Percentiles rank a stretch among this genome's conserved stretches.
phyloP scores from a whole-genome alignment of 2,113 vertebrate genomes.

The Polypterus bichir region DNA sequence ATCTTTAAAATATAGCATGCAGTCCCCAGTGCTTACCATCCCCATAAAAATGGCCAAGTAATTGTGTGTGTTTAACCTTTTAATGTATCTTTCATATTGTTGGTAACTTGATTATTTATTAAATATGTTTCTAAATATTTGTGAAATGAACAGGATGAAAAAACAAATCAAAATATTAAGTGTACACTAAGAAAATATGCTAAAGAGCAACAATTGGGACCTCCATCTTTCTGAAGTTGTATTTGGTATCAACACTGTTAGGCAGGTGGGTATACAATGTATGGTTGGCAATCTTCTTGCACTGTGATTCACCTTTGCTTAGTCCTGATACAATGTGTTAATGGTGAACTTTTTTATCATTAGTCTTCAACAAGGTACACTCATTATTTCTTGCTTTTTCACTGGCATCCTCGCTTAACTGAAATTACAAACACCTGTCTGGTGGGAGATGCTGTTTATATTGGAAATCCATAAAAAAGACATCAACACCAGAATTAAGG shows the following conservation, averaged over 20 bases:
- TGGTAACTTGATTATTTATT: too few relatives aligned
- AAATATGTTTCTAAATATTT: too few relatives aligned
- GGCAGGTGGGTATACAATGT: not conserved
- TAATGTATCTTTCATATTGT: too few relatives aligned
- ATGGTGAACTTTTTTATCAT: too few relatives aligned
- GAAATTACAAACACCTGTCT: not conserved
- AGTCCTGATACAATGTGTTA: too few relatives aligned
- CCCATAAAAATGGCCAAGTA: too few relatives aligned
- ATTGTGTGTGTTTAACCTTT: too few relatives aligned
- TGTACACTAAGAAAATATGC: constrained; percentile 2
- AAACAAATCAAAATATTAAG: constrained; percentile 4
- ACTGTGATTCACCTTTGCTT: too few relatives aligned
- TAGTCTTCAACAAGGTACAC: not conserved
- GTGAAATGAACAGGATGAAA: not conserved
- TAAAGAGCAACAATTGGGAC: constrained; percentile 3
- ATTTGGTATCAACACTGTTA: constrained; percentile 4
- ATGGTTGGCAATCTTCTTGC: too few relatives aligned
- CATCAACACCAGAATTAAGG: not conserved
- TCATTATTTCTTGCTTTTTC: constrained; percentile 1
- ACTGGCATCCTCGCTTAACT: constrained; percentile 4
- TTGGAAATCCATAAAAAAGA: too few relatives aligned
- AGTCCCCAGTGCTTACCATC: too few relatives aligned
- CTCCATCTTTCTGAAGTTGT: not conserved
- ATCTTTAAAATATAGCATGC: too few relatives aligned
- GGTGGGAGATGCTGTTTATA: not conserved